phyloP scores from a whole-genome alignment of 2,113 vertebrate species.

The human (Homo sapiens) region GRCh38 chr19:2313001-2313500 shows the following conservation, averaged over 20 bases:
- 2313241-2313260: not conserved
- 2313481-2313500: too few relatives aligned
- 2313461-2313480: not conserved
- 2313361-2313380: too few relatives aligned
- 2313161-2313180: not conserved
- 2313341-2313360: too few relatives aligned
- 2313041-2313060: too few relatives aligned
- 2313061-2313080: not conserved
- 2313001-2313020: not conserved
- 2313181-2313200: not conserved
- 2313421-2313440: not conserved
- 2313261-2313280: not conserved
- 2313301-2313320: too few relatives aligned
- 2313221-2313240: not conserved
- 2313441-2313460: not conserved
- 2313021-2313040: not conserved
- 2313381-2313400: too few relatives aligned
- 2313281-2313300: not conserved
- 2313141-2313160: not conserved
- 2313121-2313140: not conserved
- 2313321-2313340: too few relatives aligned
- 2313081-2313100: not conserved
- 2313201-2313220: rapidly evolving
- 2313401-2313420: too few relatives aligned
- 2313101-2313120: not conserved